phyloP scores from a whole-genome alignment of 2,113 vertebrate genomes.

The Mus spicilegus region DNA sequence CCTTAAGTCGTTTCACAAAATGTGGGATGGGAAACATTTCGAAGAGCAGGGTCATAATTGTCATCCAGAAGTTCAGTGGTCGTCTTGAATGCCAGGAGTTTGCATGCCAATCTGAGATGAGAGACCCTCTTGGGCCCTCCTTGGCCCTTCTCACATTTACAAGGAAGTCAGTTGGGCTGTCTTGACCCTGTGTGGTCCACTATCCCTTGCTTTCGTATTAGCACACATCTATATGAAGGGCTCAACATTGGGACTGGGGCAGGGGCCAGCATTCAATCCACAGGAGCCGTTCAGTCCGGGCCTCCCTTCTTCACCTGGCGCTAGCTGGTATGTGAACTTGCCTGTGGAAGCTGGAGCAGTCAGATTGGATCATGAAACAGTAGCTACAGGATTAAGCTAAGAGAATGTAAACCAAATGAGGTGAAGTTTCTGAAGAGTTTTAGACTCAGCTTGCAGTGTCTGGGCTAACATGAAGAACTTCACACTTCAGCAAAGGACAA shows the following conservation, averaged over 20 bases:
- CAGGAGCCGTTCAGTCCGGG: neutral
- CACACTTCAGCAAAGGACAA: neutral
- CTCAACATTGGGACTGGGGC: neutral
- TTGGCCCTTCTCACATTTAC: neutral
- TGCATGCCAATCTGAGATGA: neutral
- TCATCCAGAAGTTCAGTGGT: neutral
- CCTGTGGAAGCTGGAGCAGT: neutral
- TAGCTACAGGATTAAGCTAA: neutral
- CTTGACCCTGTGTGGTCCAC: neutral
- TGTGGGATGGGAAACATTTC: neutral
- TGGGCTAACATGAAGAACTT: slow-evolving; percentile 35
- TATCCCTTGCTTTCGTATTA: neutral
- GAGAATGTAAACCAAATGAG: neutral
- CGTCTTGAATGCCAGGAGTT: neutral
- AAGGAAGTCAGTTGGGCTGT: neutral
- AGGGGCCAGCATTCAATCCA: neutral
- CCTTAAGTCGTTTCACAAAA: neutral
- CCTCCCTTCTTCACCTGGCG: neutral
- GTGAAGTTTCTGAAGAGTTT: neutral
- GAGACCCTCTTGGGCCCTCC: neutral
- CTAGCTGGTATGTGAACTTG: neutral
- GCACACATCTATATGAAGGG: neutral
- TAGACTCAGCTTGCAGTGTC: neutral
- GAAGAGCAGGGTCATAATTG: neutral
- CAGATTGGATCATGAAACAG: neutral